Conservation (phyloP, 2,113 vertebrate genomes). For the Indicator indicator region DNA sequence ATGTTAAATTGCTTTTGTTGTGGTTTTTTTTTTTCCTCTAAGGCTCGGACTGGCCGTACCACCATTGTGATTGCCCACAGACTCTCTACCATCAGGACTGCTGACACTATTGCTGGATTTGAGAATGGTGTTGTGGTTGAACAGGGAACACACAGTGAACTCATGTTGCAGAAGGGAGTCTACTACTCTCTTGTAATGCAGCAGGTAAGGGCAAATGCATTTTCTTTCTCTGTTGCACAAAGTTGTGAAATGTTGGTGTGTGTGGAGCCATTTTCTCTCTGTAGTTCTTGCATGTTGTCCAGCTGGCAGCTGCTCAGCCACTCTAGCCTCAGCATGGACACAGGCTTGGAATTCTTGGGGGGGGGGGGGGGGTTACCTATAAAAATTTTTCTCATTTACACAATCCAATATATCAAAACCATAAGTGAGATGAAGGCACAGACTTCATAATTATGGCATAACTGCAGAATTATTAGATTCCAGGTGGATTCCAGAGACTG, state of each 20-base stretch:
- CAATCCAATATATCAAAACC: background rate
- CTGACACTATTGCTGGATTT: slow-evolving; percentile 79
- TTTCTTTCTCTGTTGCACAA: background rate
- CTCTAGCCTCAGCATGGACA: background rate
- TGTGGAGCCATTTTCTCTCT: background rate
- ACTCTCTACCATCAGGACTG: slow-evolving; percentile 78
- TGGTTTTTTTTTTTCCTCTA: background rate
- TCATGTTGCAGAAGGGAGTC: slow-evolving; percentile 79
- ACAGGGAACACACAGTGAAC: slow-evolving; percentile 76
- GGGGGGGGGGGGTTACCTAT: background rate
- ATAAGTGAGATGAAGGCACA: background rate
- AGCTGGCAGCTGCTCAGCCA: background rate
- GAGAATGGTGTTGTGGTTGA: slow-evolving; percentile 75
- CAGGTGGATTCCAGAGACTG: background rate
- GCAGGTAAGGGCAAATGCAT: slow-evolving; percentile 61
- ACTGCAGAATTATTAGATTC: background rate
- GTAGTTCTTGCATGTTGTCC: background rate
- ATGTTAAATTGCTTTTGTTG: background rate
- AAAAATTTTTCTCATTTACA: background rate
- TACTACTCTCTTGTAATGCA: slow-evolving; percentile 81
- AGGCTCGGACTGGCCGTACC: slow-evolving; percentile 81
- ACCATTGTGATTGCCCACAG: slow-evolving; percentile 83
- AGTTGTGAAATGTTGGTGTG: background rate
- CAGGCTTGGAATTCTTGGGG: background rate
- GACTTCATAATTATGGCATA: background rate